These are phyloP conservation scores for Sorex fumeus DNA, from an alignment of 2,113 vertebrate species.

Conservation along the genomic window DNA sequence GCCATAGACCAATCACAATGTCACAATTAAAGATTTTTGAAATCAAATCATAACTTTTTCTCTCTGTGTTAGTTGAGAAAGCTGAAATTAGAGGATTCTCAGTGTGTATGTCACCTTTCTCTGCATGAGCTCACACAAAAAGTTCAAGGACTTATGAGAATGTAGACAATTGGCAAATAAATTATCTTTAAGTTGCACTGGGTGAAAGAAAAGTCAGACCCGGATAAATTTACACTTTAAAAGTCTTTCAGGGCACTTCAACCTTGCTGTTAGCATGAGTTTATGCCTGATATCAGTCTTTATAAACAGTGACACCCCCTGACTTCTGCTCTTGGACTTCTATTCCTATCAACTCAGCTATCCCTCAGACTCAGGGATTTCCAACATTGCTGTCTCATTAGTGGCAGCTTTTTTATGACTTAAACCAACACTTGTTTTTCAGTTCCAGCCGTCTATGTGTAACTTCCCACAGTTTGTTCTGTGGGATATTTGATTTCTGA, in stretches of 20 bases:
- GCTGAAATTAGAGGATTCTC: background rate
- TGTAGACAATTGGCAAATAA: background rate
- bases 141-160: background rate
- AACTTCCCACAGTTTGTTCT: background rate
- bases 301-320: background rate
- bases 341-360: background rate
- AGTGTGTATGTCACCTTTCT: background rate
- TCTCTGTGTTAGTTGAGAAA: background rate
- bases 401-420: background rate
- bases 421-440: background rate
- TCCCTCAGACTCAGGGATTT: background rate
- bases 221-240: background rate
- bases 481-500: background rate
- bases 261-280: background rate
- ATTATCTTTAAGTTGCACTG: background rate
- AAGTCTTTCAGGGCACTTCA: background rate
- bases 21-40: background rate
- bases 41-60: background rate
- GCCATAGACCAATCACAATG: background rate
- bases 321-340: background rate
- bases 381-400: background rate
- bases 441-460: background rate
- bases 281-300: background rate
- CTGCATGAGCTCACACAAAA: background rate
- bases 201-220: background rate